Percentiles rank a stretch among this genome's conserved stretches.
Conservation (phyloP, 1,140 invertebrate genomes). For the Aphaenogaster ashmeadi region DNA sequence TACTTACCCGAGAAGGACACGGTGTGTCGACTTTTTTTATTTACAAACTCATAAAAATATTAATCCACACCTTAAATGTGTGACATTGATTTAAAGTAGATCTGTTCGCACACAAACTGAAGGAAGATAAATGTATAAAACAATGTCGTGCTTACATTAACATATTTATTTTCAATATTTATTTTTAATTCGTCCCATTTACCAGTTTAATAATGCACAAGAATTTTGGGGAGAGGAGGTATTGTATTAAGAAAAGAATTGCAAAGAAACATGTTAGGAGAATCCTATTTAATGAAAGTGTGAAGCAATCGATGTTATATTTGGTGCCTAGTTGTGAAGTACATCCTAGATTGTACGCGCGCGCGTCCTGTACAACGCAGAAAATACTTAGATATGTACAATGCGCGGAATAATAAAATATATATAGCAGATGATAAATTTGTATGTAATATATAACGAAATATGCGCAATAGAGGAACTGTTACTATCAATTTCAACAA, state of each 20-base stretch:
- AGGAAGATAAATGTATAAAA: constrained; percentile 39
- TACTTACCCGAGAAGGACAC: not conserved
- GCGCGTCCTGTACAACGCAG: constrained; percentile 18
- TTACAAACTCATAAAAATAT: not conserved
- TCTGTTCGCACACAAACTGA: not conserved
- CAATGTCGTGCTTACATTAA: constrained; percentile 7
- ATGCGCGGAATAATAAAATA: constrained; percentile 40
- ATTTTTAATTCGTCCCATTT: constrained; percentile 23
- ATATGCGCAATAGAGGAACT: constrained; percentile 15
- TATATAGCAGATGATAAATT: constrained; percentile 31
- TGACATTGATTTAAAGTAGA: not conserved
- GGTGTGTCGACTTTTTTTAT: not conserved
- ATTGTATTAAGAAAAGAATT: constrained; percentile 20
- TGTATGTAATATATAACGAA: constrained; percentile 19
- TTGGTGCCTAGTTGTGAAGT: constrained; percentile 26
- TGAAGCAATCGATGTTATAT: constrained; percentile 33
- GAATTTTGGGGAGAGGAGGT: not conserved
- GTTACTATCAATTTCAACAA: constrained; percentile 17
- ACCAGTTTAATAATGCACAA: constrained; percentile 33
- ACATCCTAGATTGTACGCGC: not conserved
- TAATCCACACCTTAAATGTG: not conserved
- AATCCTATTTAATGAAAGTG: constrained; percentile 48
- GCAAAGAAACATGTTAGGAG: constrained; percentile 22
- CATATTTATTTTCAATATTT: constrained; percentile 43
- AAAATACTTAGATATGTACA: constrained; percentile 27